These are phyloP conservation scores for Amblyjoppa fuscipennis DNA, from an alignment of 2,888 invertebrate genomes.

Conservation along the genomic window DNA sequence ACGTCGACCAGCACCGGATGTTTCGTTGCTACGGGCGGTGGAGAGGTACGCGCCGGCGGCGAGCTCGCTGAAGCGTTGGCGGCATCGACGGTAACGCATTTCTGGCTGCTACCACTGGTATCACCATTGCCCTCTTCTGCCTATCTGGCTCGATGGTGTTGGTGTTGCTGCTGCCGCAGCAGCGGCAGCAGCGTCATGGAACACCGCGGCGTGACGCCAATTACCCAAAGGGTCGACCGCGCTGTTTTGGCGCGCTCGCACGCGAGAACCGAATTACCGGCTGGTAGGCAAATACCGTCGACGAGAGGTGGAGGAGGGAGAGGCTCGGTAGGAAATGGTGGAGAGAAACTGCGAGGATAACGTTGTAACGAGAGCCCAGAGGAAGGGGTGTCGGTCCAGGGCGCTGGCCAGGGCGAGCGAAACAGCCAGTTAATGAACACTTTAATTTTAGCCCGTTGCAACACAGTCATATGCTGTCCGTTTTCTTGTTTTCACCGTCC, in stretches of 20 bases:
- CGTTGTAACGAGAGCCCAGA: slow-evolving; percentile 50
- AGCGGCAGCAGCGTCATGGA: slow-evolving; percentile 70
- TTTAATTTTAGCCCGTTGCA: neutral
- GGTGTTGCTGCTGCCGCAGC: slow-evolving; percentile 47
- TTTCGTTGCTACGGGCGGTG: slow-evolving; percentile 42
- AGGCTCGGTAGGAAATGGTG: slow-evolving; percentile 34
- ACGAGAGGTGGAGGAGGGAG: slow-evolving; percentile 41
- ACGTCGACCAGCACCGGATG: slow-evolving; percentile 24
- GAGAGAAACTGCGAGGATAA: slow-evolving; percentile 54
- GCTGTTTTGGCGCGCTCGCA: slow-evolving; percentile 77
- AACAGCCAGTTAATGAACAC: neutral
- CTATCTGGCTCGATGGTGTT: slow-evolving; percentile 28
- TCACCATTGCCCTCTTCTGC: slow-evolving; percentile 5
- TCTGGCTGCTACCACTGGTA: slow-evolving; percentile 27
- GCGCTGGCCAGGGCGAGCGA: slow-evolving; percentile 2
- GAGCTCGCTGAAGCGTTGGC: slow-evolving; percentile 44
- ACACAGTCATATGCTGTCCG: neutral
- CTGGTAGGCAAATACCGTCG: slow-evolving; percentile 64
- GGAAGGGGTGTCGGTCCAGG: slow-evolving; percentile 1
- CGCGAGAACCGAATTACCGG: slow-evolving; percentile 77
- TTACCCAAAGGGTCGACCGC: slow-evolving; percentile 78
- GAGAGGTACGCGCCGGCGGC: slow-evolving; percentile 35
- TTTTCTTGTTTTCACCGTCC: neutral
- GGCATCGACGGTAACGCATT: slow-evolving; percentile 49
- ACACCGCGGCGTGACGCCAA: slow-evolving; percentile 78